A percentile compares a stretch with the other conserved stretches of the same genome.
Evolutionary conservation across 2,797 vertebrate genomes (phyloP).

Genomic region (Serranus cabrilla): DNA sequence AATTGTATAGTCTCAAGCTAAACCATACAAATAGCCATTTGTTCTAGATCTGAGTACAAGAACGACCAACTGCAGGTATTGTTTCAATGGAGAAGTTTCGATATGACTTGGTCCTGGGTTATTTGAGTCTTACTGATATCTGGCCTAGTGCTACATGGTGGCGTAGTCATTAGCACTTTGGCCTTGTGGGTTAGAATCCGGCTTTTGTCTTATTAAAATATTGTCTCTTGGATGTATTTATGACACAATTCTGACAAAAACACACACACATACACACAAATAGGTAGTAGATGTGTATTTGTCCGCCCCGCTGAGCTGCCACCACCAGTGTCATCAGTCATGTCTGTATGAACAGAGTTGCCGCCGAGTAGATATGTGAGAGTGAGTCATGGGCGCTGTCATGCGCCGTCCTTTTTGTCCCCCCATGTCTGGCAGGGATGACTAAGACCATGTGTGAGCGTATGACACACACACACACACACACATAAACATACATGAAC

Average conservation of each 20-base stretch:
- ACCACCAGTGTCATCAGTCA: slow-evolving; percentile 44
- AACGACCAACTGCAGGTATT: too few relatives aligned
- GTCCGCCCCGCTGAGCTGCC: slow-evolving; percentile 31
- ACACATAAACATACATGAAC: not conserved
- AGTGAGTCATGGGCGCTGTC: slow-evolving; percentile 65
- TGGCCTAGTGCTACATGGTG: too few relatives aligned
- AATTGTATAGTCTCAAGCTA: too few relatives aligned
- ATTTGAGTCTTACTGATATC: too few relatives aligned
- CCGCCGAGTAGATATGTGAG: slow-evolving; percentile 27
- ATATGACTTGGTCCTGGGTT: too few relatives aligned
- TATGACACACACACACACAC: slow-evolving; percentile 31
- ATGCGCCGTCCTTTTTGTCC: slow-evolving; percentile 38
- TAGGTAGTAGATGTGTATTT: slow-evolving; percentile 16
- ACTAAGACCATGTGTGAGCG: slow-evolving; percentile 51
- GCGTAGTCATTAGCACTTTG: too few relatives aligned
- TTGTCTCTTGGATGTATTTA: not conserved
- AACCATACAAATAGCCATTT: too few relatives aligned
- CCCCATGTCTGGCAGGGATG: slow-evolving; percentile 59
- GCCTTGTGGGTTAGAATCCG: too few relatives aligned
- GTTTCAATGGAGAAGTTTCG: too few relatives aligned
- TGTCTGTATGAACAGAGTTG: slow-evolving; percentile 44
- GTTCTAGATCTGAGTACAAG: too few relatives aligned
- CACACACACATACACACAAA: not conserved
- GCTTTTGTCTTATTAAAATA: too few relatives aligned
- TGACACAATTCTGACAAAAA: not conserved